Evolutionary conservation across 2,797 vertebrate genomes (phyloP), one percentile per base, ranked within the genome.

Genomic region (Setipinna tenuifilis): DNA sequence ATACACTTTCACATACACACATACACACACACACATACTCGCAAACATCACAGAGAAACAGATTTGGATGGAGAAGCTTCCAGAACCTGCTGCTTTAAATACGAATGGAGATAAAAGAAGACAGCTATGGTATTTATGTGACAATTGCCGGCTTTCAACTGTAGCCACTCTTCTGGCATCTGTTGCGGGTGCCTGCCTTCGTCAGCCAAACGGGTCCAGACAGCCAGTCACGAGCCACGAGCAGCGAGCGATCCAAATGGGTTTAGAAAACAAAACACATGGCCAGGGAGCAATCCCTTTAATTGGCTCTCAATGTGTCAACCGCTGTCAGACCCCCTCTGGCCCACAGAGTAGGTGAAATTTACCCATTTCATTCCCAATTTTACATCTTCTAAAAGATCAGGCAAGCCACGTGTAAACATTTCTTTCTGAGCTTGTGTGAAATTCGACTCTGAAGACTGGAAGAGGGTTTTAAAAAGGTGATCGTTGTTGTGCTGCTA

Each of bases 61-160:
- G 31, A 78, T 35, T 44, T 44, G 6, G 17, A 21, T 5, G 16
- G 6, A 21, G 71, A 78, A 41, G 65, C 0, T 83, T 83, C 83
- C 57, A 71, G 83, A 88, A 90, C 91, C 91, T 92, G 90, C 88
- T 93, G 91, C 84, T 90, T 90, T 90, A 92, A 93, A 91, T 88
- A 91, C 85, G 41, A 25, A 91, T 91, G 81, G 82, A 68, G 71
- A 87, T 91, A 87, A 84, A 88, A 84, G 58, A 89, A 89, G 85
- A 88, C 90, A 90, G 90, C 91, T 92, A 90, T 71, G 88, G 85
- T 89, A 82, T 93, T 94, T 92, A 90, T 89, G 88, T 88, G 87
- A 89, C 91, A 92, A 89, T 94, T 92, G 91, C 86, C 78, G 85
- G 83, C 86, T 83, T 90, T 92, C 93, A 90, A 88, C 90, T 91